These are phyloP conservation scores for Harmothoe impar DNA, from an alignment of 2,888 invertebrate species.

Conservation along the genomic window DNA sequence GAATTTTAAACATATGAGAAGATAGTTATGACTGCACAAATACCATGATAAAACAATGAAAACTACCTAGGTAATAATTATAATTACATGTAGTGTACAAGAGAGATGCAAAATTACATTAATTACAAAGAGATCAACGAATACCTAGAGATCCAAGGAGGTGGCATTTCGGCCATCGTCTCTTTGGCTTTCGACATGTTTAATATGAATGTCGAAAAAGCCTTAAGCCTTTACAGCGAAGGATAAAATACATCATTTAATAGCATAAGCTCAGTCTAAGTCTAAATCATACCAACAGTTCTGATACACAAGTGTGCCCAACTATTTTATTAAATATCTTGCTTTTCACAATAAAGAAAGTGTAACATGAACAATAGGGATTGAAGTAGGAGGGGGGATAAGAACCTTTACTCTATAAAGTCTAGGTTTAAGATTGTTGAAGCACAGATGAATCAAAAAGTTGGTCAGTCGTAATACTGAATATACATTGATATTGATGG, in stretches of 20 bases:
- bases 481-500: too few species aligned
- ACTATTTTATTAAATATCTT: not conserved
- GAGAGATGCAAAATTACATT: not conserved
- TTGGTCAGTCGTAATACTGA: not conserved
- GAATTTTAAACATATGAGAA: not conserved
- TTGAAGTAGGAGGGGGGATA: too few species aligned
- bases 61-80: not conserved
- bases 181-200: too few species aligned
- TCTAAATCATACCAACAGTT: not conserved
- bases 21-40: not conserved
- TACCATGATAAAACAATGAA: not conserved
- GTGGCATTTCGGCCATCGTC: not conserved
- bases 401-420: too few species aligned
- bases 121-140: not conserved
- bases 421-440: not conserved
- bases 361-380: too few species aligned
- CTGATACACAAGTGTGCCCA: not conserved
- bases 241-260: not conserved
- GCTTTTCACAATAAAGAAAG: not conserved
- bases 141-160: not conserved
- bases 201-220: not conserved
- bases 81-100: constrained; percentile 19
- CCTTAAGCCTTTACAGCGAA: not conserved
- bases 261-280: not conserved
- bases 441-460: not conserved